Conservation (phyloP, 2,888 invertebrate species). For the Drosophila infuscata region DNA sequence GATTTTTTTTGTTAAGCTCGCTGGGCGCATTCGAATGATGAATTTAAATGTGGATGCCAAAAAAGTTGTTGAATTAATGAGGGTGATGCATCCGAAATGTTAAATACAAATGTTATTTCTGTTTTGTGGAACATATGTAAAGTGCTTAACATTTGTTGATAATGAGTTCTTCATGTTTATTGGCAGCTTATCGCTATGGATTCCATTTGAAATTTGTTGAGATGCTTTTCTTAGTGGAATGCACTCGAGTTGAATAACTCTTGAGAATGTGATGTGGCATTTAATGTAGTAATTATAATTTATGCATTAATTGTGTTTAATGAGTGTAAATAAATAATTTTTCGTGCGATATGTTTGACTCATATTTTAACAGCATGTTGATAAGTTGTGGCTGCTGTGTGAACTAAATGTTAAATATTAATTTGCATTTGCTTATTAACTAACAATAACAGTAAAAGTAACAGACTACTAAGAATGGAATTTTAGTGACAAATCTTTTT, state of each 20-base stretch:
- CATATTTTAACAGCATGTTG: background rate
- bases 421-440: background rate
- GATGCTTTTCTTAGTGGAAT: background rate
- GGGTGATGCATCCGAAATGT: background rate
- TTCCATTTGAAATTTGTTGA: background rate
- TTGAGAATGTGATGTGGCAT: background rate
- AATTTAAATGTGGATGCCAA: conserved; percentile 43
- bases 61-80: background rate
- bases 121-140: background rate
- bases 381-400: background rate
- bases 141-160: background rate
- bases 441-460: background rate
- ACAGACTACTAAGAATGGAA: background rate
- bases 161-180: background rate
- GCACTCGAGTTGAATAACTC: background rate
- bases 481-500: background rate
- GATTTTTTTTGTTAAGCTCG: conserved; percentile 61
- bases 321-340: background rate
- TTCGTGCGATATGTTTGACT: background rate
- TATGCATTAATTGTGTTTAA: background rate
- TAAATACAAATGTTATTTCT: background rate
- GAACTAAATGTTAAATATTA: background rate
- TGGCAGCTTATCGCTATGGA: background rate
- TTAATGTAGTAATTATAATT: background rate
- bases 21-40: conserved; percentile 49